Evolutionary conservation across 2,888 invertebrate genomes (phyloP), one percentile per base, ranked within the genome.

Genomic region (Drosophila maculinotata): DNA sequence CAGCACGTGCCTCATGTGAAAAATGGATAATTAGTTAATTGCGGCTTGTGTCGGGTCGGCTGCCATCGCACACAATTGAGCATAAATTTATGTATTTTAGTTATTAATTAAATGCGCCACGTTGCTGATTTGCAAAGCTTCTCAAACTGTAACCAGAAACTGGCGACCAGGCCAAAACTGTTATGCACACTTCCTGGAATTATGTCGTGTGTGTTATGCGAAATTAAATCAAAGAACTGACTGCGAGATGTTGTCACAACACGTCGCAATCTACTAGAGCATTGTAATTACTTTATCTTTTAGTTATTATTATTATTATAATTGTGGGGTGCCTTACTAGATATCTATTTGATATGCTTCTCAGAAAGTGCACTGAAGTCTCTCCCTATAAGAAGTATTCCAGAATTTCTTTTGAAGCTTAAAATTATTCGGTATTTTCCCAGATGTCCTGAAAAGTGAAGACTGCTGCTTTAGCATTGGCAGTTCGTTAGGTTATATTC

Each of bases 21-120:
- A 82, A 87, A 87, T 82, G 71, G 74, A 88, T 83, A 84, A 84
- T 84, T 86, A 83, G 88, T 84, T 84, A 84, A 84, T 84, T 84
- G 88, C 80, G 74, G 72, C 42, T 65, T 52, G 57, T 69, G 63
- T 63, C 47, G 41, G 39, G 63, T 63, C 47, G 41, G 39, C 20
- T 31, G 31, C 12, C 26, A 26, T 23, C 28, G 14, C 65, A 59
- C 47, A 51, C 62, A 59, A 71, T 63, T 69, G 65, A 41, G 48
- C 66, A 62, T 60, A 51, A 60, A 71, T 68, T 60, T 70, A 78
- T 87, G 69, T 72, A 67, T 71, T 81, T 81, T 60, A 69, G 69
- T 81, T 82, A 82, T 85, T 87, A 81, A 84, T 85, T 87, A 87
- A 78, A 65, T 75, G 69, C 58, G 79, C 47, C 48, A 63, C 28